Evolutionary conservation across 1,140 invertebrate species (phyloP), one percentile per base, ranked within the genome.

Genomic region (Drosophila takahashii): DNA sequence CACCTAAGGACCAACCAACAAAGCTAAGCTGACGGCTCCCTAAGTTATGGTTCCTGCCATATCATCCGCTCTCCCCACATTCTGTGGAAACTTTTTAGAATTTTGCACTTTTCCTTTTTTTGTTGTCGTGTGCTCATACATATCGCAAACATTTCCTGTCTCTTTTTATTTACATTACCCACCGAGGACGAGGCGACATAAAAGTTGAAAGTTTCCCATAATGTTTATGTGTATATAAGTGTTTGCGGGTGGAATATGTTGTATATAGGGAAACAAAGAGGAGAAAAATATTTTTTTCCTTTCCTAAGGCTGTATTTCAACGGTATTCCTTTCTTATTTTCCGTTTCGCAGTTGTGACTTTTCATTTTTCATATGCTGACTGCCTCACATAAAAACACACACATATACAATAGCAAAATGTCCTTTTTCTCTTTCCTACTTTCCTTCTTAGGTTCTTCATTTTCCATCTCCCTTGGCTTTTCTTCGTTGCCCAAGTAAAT

Each of bases 341-440:
- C 45, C 65, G 59, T 81, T 66, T 77, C 56, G 53, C 66, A 67
- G 74, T 69, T 86, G 83, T 87, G 83, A 89, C 84, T 87, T 87
- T 89, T 89, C 85, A 90, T 89, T 84, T 89, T 89, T 89, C 85
- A 90, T 89, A 85, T 90, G 77, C 70, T 89, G 72, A 79, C 79
- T 79, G 79, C 76, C 72, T 15, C 44, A 58, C 74, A 67, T 41
- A 51, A 52, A 70, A 34, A 69, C 18, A 36, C 47, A 45, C 42
- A 47, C 22, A 29, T 8, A 36, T 27, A 29, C 8, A 10, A n/a
- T 8, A 6, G 6, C n/a, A 50, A 29, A 15, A 48, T 3, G n/a
- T 53, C 18, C 59, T 53, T 16, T 51, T 71, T 60, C 61, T 61
- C 67, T 70, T 29, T 69, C 62, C 48, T 44, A 58, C 67, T 70